These are phyloP conservation scores for Rissa tridactyla DNA, from an alignment of 2,113 vertebrate species.

Conservation along the genomic window DNA sequence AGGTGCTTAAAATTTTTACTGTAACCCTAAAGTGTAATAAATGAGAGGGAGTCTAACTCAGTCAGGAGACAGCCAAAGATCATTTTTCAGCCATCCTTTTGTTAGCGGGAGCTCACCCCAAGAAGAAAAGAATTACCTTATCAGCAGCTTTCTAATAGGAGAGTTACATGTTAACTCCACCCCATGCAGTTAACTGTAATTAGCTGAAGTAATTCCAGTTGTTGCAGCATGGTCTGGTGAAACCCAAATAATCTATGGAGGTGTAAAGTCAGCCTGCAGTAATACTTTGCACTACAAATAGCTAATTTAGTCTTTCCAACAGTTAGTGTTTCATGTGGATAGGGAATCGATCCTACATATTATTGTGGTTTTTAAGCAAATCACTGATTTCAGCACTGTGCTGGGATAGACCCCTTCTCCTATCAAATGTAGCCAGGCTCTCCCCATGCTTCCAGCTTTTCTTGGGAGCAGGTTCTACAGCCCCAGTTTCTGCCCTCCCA, in stretches of 20 bases:
- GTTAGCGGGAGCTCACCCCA: background rate
- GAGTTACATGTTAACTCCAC: background rate
- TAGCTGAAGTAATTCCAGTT: conserved; percentile 2
- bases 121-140: background rate
- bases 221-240: background rate
- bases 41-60: background rate
- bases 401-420: background rate
- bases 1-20: background rate
- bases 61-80: background rate
- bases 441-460: background rate
- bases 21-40: background rate
- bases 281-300: background rate
- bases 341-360: background rate
- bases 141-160: background rate
- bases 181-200: background rate
- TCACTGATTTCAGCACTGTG: background rate
- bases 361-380: background rate
- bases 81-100: background rate
- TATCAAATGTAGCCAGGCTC: background rate
- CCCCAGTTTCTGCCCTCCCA: background rate
- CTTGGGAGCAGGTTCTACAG: background rate
- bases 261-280: background rate
- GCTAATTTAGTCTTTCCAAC: background rate
- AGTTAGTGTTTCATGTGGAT: background rate
- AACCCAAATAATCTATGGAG: background rate